Conservation (phyloP, 2,888 invertebrate species). For the Lasioglossum morio region DNA sequence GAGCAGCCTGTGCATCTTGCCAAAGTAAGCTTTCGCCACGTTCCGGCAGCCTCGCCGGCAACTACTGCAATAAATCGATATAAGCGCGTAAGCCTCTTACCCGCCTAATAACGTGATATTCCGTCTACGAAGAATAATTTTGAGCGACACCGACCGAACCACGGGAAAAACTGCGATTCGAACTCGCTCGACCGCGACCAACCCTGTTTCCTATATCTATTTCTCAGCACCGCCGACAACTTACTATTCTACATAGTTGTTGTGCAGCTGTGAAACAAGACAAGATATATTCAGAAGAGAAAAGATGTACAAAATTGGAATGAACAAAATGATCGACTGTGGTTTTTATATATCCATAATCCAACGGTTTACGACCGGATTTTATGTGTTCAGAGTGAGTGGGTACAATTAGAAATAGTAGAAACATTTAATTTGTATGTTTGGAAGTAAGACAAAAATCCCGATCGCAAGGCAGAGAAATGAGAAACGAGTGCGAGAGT, state of each 20-base stretch:
- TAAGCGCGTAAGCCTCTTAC: constrained; percentile 60
- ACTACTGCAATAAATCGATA: constrained; percentile 51
- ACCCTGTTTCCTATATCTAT: neutral
- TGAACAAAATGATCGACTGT: no score
- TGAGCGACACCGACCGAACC: neutral
- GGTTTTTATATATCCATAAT: no score
- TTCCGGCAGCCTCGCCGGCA: constrained; percentile 5
- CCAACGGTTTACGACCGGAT: no score
- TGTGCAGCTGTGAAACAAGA: no score
- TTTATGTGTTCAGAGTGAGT: no score
- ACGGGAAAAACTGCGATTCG: neutral
- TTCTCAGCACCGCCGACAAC: neutral
- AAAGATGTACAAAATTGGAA: no score
- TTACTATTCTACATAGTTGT: neutral
- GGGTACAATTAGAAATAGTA: no score
- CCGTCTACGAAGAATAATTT: constrained; percentile 12
- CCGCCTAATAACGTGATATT: constrained; percentile 36
- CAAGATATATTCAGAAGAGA: no score
- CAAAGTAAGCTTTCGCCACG: constrained; percentile 43
- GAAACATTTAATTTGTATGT: no score
- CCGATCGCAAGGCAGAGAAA: neutral
- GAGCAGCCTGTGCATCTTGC: constrained; percentile 12
- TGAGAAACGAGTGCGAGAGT: neutral
- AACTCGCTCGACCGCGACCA: neutral
- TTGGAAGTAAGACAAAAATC: neutral